Conservation (phyloP, 2,113 vertebrate species). For the Mormyrus lacerda region DNA sequence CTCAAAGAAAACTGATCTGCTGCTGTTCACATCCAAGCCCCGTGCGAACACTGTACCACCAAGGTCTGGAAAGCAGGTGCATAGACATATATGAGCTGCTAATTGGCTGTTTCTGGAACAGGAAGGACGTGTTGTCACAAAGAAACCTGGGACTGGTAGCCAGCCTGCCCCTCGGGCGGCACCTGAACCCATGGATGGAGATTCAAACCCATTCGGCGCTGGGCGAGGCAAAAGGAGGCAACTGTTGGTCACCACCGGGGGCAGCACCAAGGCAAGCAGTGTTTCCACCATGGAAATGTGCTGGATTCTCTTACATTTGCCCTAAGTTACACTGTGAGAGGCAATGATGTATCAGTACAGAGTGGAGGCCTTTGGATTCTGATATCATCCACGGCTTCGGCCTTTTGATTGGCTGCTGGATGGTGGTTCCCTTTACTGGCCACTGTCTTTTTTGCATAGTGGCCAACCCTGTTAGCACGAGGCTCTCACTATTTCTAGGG, state of each 20-base stretch:
- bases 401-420: background rate
- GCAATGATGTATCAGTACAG: background rate
- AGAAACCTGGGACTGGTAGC: conserved; percentile 53
- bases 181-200: conserved; percentile 47
- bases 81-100: background rate
- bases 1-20: background rate
- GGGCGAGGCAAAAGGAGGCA: conserved; percentile 78
- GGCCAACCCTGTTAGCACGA: background rate
- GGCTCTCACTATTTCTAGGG: conserved; percentile 53
- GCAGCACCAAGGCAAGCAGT: conserved; percentile 76
- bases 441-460: background rate
- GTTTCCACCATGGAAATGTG: background rate
- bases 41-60: background rate
- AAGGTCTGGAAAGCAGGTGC: background rate
- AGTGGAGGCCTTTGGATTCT: background rate
- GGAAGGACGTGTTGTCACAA: conserved; percentile 82
- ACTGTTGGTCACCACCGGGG: conserved; percentile 80
- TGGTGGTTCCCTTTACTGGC: background rate
- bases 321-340: background rate
- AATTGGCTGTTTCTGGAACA: conserved; percentile 40
- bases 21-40: background rate
- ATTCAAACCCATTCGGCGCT: conserved; percentile 53
- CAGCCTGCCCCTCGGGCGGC: conserved; percentile 40
- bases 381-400: background rate
- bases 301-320: background rate